A percentile compares a stretch with the other conserved stretches of the same genome.
Evolutionary conservation across 2,888 invertebrate species (phyloP).

Genomic region (Patella pellucida): DNA sequence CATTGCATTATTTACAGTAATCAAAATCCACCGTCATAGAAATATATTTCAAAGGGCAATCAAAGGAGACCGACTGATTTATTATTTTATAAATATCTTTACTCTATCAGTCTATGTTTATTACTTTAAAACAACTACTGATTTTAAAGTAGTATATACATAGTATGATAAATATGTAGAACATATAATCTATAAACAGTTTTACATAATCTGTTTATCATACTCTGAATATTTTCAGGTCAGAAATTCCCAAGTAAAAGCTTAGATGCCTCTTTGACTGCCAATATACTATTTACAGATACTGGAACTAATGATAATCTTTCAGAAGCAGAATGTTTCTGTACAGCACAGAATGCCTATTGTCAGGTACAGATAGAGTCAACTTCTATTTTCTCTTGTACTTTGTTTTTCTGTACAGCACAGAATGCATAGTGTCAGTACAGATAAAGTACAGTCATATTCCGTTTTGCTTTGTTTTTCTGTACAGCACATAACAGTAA

Average conservation of each 20-base stretch:
- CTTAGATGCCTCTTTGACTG: constrained; percentile 52
- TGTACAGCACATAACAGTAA: constrained; percentile 62
- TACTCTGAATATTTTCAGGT: constrained; percentile 38
- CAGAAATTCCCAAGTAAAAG: constrained; percentile 59
- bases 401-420: too few species aligned
- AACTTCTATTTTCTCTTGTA: too few species aligned
- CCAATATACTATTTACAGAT: constrained; percentile 45
- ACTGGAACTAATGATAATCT: constrained; percentile 39
- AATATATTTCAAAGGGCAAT: too few species aligned
- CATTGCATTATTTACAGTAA: too few species aligned
- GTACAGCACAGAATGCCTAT: constrained; percentile 62
- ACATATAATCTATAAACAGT: too few species aligned
- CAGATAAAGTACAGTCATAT: too few species aligned
- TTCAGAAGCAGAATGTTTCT: constrained; percentile 54
- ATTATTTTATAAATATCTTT: too few species aligned
- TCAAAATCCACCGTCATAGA: too few species aligned
- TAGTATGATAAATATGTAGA: not conserved
- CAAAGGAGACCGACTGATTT: too few species aligned
- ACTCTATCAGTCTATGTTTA: too few species aligned
- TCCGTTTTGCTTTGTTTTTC: constrained; percentile 38
- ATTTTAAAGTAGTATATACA: not conserved
- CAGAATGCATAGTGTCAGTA: too few species aligned
- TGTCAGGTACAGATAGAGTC: constrained; percentile 47
- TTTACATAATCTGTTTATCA: constrained; percentile 5
- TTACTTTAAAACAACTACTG: not conserved